A percentile compares a stretch with the other conserved stretches of the same genome.
Evolutionary conservation across 1,140 invertebrate species (phyloP).

Genomic region (Drosophila simulans): DNA sequence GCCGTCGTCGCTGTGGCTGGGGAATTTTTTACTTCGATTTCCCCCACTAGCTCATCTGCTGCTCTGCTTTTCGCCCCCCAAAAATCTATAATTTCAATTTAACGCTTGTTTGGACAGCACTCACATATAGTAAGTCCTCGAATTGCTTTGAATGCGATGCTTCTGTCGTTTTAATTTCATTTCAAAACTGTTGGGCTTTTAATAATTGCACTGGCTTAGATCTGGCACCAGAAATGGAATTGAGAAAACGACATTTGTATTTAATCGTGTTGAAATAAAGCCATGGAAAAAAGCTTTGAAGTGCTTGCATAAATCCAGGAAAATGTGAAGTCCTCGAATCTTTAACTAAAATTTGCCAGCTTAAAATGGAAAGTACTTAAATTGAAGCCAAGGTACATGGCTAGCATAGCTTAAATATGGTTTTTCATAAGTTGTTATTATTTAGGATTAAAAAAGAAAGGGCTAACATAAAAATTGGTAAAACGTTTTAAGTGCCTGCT

Average conservation of each 20-base stretch:
- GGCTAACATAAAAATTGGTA: too few species aligned
- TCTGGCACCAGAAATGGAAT: conserved; percentile 26
- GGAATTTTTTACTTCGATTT: conserved; percentile 23
- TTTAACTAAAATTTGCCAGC: neutral
- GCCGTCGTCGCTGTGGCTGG: conserved; percentile 42
- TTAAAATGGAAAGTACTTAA: neutral
- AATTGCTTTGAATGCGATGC: conserved; percentile 56
- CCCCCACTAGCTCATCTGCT: conserved; percentile 24
- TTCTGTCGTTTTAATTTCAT: conserved; percentile 70
- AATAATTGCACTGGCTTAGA: conserved; percentile 45
- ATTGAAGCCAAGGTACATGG: neutral
- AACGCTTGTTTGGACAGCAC: conserved; percentile 75
- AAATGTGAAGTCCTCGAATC: neutral
- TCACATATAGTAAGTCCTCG: conserved; percentile 44
- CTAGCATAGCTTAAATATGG: neutral
- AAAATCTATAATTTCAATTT: conserved; percentile 82
- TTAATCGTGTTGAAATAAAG: conserved; percentile 1
- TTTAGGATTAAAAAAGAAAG: too few species aligned
- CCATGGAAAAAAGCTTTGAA: neutral
- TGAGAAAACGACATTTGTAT: conserved; percentile 33
- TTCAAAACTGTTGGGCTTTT: conserved; percentile 33
- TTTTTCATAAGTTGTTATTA: too few species aligned
- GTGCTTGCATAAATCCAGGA: neutral
- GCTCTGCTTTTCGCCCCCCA: conserved; percentile 21
- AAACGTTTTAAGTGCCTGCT: too few species aligned